Percentiles rank a stretch among this genome's conserved stretches.
Evolutionary conservation across 2,888 invertebrate species (phyloP).

Genomic region (Callosobruchus maculatus): DNA sequence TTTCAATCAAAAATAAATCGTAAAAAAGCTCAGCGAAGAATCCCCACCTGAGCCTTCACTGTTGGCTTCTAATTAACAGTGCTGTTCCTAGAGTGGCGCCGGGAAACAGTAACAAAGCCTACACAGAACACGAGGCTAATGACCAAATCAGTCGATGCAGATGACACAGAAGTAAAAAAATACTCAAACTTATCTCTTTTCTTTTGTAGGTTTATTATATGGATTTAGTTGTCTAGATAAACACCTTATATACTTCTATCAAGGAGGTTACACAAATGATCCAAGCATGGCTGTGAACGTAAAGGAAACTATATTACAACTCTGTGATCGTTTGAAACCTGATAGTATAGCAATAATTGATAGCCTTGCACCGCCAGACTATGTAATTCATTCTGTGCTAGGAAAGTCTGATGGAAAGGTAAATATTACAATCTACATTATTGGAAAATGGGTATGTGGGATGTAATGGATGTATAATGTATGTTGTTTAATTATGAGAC

Average conservation of each 20-base stretch:
- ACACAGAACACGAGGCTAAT: no score
- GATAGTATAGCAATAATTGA: slow-evolving; percentile 78
- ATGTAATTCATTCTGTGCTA: slow-evolving; percentile 80
- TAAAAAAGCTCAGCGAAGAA: no score
- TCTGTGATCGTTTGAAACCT: slow-evolving; percentile 68
- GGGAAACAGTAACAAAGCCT: no score
- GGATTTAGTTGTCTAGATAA: slow-evolving; percentile 59
- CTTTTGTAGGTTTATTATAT: slow-evolving; percentile 47
- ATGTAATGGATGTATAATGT: no score
- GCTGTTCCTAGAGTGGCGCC: no score
- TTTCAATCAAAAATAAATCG: no score
- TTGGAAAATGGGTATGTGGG: not conserved
- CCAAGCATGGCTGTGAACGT: slow-evolving; percentile 57
- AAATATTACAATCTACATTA: slow-evolving; percentile 17
- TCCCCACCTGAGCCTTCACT: no score
- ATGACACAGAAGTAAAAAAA: no score
- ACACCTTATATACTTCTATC: slow-evolving; percentile 59
- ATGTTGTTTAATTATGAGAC: no score
- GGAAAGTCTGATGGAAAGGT: slow-evolving; percentile 83
- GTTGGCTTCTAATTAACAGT: no score
- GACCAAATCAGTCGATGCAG: no score
- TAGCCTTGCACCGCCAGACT: slow-evolving; percentile 85
- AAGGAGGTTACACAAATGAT: slow-evolving; percentile 50
- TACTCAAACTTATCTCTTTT: not conserved
- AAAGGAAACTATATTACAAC: slow-evolving; percentile 62